Percentiles rank a stretch among this genome's conserved stretches.
Conservation (phyloP, 2,797 vertebrate species). For the Poecile montanus region DNA sequence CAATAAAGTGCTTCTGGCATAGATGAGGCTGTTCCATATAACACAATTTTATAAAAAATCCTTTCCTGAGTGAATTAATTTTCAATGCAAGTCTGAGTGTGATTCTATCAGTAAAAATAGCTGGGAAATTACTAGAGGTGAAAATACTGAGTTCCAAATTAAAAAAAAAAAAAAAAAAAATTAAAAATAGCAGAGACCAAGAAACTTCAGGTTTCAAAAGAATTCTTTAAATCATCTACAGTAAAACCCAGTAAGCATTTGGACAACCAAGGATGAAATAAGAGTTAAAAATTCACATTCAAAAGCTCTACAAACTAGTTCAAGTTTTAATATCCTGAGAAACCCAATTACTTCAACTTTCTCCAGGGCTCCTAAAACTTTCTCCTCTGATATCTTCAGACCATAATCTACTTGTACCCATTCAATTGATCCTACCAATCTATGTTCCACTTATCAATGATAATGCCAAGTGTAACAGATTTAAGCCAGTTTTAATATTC, state of each 20-base stretch:
- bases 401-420: not conserved
- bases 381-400: not conserved
- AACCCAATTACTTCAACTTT: not conserved
- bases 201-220: not conserved
- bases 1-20: constrained; percentile 10
- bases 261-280: not conserved
- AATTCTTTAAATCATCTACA: not conserved
- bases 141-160: not conserved
- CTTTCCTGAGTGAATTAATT: not conserved
- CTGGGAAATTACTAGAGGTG: not conserved
- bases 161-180: not conserved
- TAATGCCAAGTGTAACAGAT: not conserved
- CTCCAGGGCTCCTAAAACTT: not conserved
- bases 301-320: not conserved
- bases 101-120: not conserved
- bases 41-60: not conserved
- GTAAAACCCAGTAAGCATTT: not conserved
- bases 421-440: not conserved
- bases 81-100: not conserved
- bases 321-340: not conserved
- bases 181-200: not conserved
- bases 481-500: not conserved
- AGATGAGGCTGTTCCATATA: not conserved
- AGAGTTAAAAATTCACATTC: not conserved
- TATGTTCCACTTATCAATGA: not conserved